Conservation (phyloP, 2,888 invertebrate species). For the Ormyrus rosae region DNA sequence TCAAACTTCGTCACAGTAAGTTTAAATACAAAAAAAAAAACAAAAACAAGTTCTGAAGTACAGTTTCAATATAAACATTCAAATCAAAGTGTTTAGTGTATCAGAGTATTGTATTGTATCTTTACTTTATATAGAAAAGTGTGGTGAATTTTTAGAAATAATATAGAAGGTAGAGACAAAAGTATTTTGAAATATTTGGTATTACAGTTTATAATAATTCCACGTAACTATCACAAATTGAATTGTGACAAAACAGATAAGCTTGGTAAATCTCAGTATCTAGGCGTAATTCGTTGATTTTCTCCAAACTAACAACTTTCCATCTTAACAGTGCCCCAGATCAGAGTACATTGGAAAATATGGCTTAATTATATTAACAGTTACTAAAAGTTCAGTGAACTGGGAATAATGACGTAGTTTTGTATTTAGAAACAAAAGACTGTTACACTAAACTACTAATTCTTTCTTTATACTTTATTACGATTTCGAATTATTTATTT, state of each 20-base stretch:
- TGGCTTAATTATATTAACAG: slow-evolving; percentile 12
- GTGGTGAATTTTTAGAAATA: too few relatives aligned
- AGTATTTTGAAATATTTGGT: too few relatives aligned
- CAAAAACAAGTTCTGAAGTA: not conserved
- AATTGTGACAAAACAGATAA: not conserved
- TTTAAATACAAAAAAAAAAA: slow-evolving; percentile 17
- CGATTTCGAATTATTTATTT: too few relatives aligned
- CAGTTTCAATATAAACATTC: not conserved
- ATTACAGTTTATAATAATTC: too few relatives aligned
- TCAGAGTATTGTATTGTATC: not conserved
- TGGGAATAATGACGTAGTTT: slow-evolving; percentile 10
- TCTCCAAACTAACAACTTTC: slow-evolving; percentile 30
- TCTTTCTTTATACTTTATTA: too few relatives aligned
- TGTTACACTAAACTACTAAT: not conserved
- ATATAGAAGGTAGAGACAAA: too few relatives aligned
- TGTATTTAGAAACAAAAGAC: not conserved
- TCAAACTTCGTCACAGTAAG: slow-evolving; percentile 54
- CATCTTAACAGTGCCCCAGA: slow-evolving; percentile 48
- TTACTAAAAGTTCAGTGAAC: not conserved
- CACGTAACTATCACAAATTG: slow-evolving; percentile 3
- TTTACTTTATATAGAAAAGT: not conserved
- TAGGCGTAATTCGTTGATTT: not conserved
- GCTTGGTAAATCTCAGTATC: not conserved
- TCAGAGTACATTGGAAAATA: slow-evolving; percentile 30
- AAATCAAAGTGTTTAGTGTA: not conserved